Evolutionary conservation across 2,888 invertebrate genomes (phyloP).

Genomic region (Poecilobothrus nobilitatus): DNA sequence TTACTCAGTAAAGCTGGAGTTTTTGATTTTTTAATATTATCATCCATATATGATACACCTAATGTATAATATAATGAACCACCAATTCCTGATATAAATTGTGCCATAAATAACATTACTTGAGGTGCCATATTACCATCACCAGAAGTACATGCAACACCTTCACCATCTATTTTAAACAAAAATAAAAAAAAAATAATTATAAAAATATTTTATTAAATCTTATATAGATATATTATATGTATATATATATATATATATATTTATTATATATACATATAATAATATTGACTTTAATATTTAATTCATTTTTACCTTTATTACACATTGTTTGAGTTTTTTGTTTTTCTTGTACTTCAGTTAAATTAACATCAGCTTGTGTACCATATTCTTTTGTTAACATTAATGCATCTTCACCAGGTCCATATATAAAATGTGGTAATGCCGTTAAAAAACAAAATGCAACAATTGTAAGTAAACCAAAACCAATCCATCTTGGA

Average conservation of each 20-base stretch:
- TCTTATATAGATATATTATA: not conserved
- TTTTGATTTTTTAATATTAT: conserved; percentile 64
- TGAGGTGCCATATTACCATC: conserved; percentile 55
- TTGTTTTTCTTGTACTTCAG: conserved; percentile 45
- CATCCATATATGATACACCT: conserved; percentile 66
- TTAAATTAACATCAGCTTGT: conserved; percentile 41
- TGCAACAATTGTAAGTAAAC: conserved; percentile 50
- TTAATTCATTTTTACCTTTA: not conserved
- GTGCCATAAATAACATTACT: conserved; percentile 56
- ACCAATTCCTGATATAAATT: conserved; percentile 62
- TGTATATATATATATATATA: conserved; percentile 15
- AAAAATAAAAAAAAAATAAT: not conserved
- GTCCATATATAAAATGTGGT: conserved; percentile 61
- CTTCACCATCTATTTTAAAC: conserved; percentile 20
- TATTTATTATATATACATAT: conserved; percentile 36
- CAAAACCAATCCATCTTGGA: conserved; percentile 62
- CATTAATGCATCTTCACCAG: conserved; percentile 56
- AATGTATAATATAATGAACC: conserved; percentile 60
- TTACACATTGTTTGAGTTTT: conserved; percentile 39
- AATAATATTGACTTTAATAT: conserved; percentile 47
- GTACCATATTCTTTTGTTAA: conserved; percentile 54
- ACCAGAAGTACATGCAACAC: conserved; percentile 45
- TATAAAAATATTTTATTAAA: not conserved
- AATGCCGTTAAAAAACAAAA: conserved; percentile 59
- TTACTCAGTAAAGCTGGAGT: conserved; percentile 62